Percentiles rank a stretch among this genome's conserved stretches.
phyloP scores from a whole-genome alignment of 2,113 vertebrate species.

The Channa argus region DNA sequence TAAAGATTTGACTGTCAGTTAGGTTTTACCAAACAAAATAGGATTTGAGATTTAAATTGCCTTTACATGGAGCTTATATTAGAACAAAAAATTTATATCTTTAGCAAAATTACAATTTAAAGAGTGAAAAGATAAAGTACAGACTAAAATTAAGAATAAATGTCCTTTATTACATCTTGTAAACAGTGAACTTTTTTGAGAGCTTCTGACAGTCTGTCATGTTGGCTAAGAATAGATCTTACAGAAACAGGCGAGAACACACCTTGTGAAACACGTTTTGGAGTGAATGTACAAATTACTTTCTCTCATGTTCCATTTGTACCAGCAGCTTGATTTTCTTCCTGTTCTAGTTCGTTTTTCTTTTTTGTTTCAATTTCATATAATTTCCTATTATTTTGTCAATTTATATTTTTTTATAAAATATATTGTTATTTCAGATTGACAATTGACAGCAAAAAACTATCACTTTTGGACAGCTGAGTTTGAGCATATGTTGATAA shows the following conservation, averaged over 20 bases:
- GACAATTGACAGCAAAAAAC: too few relatives aligned
- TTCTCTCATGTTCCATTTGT: background rate
- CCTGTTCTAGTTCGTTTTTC: background rate
- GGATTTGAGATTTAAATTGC: conserved; percentile 32
- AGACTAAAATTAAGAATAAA: conserved; percentile 7
- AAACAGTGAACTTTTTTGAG: too few relatives aligned
- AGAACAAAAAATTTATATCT: background rate
- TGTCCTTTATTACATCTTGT: background rate
- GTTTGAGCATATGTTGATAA: too few relatives aligned
- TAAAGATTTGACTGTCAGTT: conserved; percentile 27
- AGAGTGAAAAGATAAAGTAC: background rate
- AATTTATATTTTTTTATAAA: too few relatives aligned
- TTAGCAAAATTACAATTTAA: background rate
- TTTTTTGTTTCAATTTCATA: background rate
- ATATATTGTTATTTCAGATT: too few relatives aligned
- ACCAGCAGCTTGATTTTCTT: background rate
- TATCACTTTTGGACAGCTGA: too few relatives aligned
- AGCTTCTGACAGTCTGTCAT: too few relatives aligned
- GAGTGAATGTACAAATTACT: background rate
- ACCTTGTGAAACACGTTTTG: background rate
- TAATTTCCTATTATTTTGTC: too few relatives aligned
- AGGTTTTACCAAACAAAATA: conserved; percentile 32
- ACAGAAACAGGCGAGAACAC: background rate
- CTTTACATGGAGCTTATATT: conserved; percentile 23
- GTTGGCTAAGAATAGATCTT: background rate